Percentiles rank a stretch among this genome's conserved stretches.
Conservation (phyloP, 2,113 vertebrate species). For the Neolamprologus devosi region DNA sequence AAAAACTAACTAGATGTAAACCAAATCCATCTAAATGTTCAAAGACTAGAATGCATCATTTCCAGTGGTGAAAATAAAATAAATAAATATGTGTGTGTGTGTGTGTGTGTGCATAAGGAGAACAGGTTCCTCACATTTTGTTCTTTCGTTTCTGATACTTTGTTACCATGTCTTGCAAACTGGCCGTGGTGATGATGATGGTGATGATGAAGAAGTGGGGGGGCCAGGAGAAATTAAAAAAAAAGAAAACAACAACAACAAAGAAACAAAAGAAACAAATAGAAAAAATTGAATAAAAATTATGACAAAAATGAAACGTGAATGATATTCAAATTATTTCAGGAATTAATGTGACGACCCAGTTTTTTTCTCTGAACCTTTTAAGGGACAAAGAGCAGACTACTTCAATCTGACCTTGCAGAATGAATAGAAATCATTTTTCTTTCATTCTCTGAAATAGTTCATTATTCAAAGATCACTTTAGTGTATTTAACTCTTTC, state of each 20-base stretch:
- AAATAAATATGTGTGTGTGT: not conserved
- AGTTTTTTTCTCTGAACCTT: not conserved
- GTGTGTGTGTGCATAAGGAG: not conserved
- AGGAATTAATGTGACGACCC: not conserved
- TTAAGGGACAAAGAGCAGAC: not conserved
- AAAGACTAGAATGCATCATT: conserved; percentile 58
- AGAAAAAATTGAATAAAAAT: not conserved
- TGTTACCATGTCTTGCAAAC: conserved; percentile 98
- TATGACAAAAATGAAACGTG: conserved; percentile 2
- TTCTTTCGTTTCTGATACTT: conserved; percentile 98
- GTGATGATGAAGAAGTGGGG: not conserved
- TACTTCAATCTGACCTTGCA: not conserved
- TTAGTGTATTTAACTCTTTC: not conserved
- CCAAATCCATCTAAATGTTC: not conserved
- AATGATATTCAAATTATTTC: not conserved
- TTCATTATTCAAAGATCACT: not conserved
- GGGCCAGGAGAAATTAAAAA: not conserved
- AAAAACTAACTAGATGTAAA: not conserved
- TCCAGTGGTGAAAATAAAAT: conserved; percentile 3
- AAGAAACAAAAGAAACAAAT: not conserved
- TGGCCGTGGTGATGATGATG: conserved; percentile 65
- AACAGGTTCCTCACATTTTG: conserved; percentile 84
- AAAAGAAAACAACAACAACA: not conserved
- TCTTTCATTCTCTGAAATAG: not conserved
- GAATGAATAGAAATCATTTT: not conserved